phyloP scores from a whole-genome alignment of 30 jellyfish, hydroid and myxozoan genomes.

The Aurelia aurita region DNA sequence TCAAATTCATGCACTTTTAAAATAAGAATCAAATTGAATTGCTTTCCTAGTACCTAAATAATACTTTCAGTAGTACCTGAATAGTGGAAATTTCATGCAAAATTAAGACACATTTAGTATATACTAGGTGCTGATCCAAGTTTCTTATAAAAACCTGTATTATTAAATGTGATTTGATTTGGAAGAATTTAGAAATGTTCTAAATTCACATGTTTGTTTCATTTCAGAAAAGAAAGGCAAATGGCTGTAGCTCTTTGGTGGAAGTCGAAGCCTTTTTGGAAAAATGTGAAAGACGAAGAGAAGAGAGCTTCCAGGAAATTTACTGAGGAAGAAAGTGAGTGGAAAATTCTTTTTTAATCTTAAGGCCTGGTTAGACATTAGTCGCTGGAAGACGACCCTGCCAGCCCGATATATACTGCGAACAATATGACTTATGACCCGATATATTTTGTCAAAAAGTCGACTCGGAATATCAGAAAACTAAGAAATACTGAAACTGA shows the following conservation, averaged over 20 bases:
- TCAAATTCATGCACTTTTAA: no score
- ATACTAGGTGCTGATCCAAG: neutral
- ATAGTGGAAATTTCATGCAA: neutral
- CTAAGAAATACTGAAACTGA: no score
- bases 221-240: slow-evolving; percentile 72
- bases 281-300: slow-evolving; percentile 39
- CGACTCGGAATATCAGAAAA: no score
- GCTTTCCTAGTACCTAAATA: no score
- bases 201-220: neutral
- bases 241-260: slow-evolving; percentile 92
- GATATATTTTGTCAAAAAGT: no score
- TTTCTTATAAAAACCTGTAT: neutral
- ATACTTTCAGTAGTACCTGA: no score
- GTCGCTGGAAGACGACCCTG: no score
- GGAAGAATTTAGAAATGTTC: neutral
- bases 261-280: slow-evolving; percentile 91
- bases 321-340: slow-evolving; percentile 48
- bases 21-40: no score
- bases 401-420: no score
- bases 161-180: neutral
- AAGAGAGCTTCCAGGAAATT: slow-evolving; percentile 29
- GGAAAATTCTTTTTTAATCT: neutral
- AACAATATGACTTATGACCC: no score
- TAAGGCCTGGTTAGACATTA: no score
- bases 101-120: no score